Percentiles rank a stretch among this genome's conserved stretches.
These are phyloP conservation scores for Zhengitettix transpicula DNA, from an alignment of 2,888 invertebrate genomes.

Conservation along the genomic window DNA sequence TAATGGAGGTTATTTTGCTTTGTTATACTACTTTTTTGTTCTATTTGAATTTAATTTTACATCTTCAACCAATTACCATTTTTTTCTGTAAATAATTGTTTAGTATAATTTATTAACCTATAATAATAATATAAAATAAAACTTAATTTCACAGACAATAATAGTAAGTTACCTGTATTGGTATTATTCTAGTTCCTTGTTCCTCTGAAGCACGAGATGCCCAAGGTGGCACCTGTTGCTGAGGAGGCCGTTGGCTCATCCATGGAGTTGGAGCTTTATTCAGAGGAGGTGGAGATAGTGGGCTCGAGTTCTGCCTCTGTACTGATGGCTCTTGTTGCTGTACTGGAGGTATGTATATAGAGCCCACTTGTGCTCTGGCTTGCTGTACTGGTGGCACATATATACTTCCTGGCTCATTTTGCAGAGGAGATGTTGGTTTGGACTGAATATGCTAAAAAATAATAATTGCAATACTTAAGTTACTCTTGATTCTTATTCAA, in stretches of 20 bases:
- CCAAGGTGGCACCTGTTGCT: slow-evolving; percentile 33
- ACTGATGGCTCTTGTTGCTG: slow-evolving; percentile 32
- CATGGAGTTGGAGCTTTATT: slow-evolving; percentile 44
- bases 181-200: slow-evolving; percentile 13
- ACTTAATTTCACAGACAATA: too few relatives aligned
- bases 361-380: slow-evolving; percentile 28
- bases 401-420: slow-evolving; percentile 16
- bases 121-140: too few relatives aligned
- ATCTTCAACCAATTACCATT: too few relatives aligned
- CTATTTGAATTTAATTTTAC: too few relatives aligned
- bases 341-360: slow-evolving; percentile 35
- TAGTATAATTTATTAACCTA: too few relatives aligned
- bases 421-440: background rate
- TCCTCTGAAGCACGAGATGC: slow-evolving; percentile 5
- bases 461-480: too few relatives aligned
- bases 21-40: too few relatives aligned
- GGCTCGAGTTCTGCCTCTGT: slow-evolving; percentile 20
- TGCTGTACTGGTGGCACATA: slow-evolving; percentile 20
- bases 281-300: slow-evolving; percentile 16
- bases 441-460: too few relatives aligned
- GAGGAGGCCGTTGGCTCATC: slow-evolving; percentile 29
- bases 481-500: too few relatives aligned
- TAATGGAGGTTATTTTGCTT: too few relatives aligned
- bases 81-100: too few relatives aligned
- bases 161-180: slow-evolving; percentile 12